A percentile compares a stretch with the other conserved stretches of the same genome.
Conservation (phyloP, 2,888 invertebrate genomes). For the Diaphora mendica region DNA sequence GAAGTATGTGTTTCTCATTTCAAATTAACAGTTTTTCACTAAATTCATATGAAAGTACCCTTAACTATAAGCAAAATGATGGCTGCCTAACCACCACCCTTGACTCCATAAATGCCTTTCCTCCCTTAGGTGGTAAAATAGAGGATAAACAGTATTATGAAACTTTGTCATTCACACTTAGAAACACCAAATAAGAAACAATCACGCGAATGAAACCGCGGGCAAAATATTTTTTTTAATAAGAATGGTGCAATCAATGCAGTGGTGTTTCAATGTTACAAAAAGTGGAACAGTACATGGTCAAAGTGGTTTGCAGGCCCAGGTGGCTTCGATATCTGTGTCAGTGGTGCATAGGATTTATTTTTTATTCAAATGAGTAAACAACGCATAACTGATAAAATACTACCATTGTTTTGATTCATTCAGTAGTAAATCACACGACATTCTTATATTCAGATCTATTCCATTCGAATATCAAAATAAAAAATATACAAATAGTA, state of each 20-base stretch:
- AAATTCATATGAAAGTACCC: too few species aligned
- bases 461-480: background rate
- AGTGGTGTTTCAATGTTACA: conserved; percentile 33
- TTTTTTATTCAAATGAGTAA: conserved; percentile 28
- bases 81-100: background rate
- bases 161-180: too few species aligned
- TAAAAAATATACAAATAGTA: background rate
- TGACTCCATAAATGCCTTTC: background rate
- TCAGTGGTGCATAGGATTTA: conserved; percentile 40
- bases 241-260: conserved; percentile 4
- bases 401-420: conserved; percentile 35
- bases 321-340: conserved; percentile 29
- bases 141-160: too few species aligned
- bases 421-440: background rate
- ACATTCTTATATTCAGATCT: background rate
- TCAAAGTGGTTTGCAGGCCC: conserved; percentile 49
- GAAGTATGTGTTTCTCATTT: too few species aligned
- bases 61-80: conserved; percentile 1
- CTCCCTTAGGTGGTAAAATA: too few species aligned
- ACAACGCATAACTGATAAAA: conserved; percentile 34
- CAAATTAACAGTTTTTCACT: too few species aligned
- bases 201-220: too few species aligned
- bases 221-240: background rate
- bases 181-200: too few species aligned
- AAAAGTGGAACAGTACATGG: conserved; percentile 54